A percentile compares a stretch with the other conserved stretches of the same genome.
Evolutionary conservation across 2,113 vertebrate genomes (phyloP).

Genomic region (Thunnus thynnus): DNA sequence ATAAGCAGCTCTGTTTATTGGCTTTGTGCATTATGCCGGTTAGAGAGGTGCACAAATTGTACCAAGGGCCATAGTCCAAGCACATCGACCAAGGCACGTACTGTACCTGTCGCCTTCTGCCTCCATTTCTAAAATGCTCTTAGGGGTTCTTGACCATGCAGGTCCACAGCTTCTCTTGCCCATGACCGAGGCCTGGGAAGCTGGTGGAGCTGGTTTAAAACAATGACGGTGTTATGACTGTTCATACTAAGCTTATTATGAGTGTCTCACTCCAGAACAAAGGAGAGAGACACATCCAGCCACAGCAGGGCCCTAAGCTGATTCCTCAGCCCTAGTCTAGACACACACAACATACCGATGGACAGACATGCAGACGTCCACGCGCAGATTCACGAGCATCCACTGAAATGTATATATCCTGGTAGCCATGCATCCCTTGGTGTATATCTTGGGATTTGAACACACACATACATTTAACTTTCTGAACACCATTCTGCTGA

Average conservation of each 20-base stretch:
- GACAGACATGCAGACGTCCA: constrained; percentile 28
- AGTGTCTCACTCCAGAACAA: constrained; percentile 74
- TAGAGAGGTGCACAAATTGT: constrained; percentile 32
- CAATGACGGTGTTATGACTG: constrained; percentile 79
- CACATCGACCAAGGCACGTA: constrained; percentile 16
- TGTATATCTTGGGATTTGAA: constrained; percentile 2
- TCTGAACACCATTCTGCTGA: background rate
- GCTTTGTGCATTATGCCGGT: constrained; percentile 50
- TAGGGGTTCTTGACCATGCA: constrained; percentile 29
- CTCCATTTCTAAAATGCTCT: constrained; percentile 65
- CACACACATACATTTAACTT: constrained; percentile 10
- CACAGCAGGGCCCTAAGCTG: constrained; percentile 74
- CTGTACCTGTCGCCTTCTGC: constrained; percentile 60
- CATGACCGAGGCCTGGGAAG: constrained; percentile 47
- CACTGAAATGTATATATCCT: constrained; percentile 3
- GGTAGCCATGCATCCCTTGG: background rate
- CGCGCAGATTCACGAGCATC: background rate
- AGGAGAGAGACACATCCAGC: constrained; percentile 73
- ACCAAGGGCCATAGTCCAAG: constrained; percentile 38
- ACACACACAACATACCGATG: constrained; percentile 51
- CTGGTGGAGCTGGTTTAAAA: constrained; percentile 48
- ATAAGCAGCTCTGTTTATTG: constrained; percentile 48
- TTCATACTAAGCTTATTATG: constrained; percentile 81
- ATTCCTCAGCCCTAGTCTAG: constrained; percentile 70
- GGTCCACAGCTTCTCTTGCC: constrained; percentile 30